These are phyloP conservation scores for Luperina nickerlii DNA, from an alignment of 2,888 invertebrate species.

Conservation along the genomic window DNA sequence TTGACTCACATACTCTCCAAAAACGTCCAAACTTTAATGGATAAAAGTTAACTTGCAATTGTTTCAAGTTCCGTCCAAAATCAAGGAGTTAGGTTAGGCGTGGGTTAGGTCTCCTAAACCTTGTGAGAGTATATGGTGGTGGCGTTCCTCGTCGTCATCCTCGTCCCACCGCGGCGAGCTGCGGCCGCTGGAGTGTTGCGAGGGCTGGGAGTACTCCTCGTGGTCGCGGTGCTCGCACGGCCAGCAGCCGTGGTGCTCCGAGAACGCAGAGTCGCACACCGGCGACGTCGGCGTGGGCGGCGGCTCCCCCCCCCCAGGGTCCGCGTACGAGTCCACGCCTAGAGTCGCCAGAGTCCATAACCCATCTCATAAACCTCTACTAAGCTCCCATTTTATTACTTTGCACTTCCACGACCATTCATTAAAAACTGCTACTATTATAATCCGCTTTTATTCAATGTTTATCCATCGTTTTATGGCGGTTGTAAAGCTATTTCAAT, in stretches of 20 bases:
- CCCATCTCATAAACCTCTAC: conserved; percentile 61
- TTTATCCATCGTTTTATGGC: conserved; percentile 55
- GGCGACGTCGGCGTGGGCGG: conserved; percentile 88
- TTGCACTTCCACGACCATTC: conserved; percentile 44
- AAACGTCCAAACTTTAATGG: conserved; percentile 57
- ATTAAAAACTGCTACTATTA: conserved; percentile 42
- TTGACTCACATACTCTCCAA: conserved; percentile 74
- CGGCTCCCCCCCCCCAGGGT: conserved; percentile 87
- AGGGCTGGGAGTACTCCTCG: conserved; percentile 83
- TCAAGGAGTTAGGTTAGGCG: conserved; percentile 66
- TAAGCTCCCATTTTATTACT: conserved; percentile 39
- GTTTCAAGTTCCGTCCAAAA: conserved; percentile 69
- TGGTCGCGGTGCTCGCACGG: conserved; percentile 86
- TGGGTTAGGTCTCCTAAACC: conserved; percentile 81
- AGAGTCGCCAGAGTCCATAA: conserved; percentile 70
- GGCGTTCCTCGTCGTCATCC: conserved; percentile 85
- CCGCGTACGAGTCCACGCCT: conserved; percentile 88
- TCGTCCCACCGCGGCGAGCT: conserved; percentile 88
- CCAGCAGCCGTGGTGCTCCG: conserved; percentile 88
- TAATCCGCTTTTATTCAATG: conserved; percentile 49
- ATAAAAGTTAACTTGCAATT: conserved; percentile 40
- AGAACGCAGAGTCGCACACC: conserved; percentile 88
- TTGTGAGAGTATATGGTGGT: conserved; percentile 85
- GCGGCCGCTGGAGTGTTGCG: conserved; percentile 86
- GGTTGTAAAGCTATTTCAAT: conserved; percentile 71